Evolutionary conservation across 1,140 invertebrate genomes (phyloP), one percentile per base, ranked within the genome.

Genomic region (Macrostomum lignano): DNA sequence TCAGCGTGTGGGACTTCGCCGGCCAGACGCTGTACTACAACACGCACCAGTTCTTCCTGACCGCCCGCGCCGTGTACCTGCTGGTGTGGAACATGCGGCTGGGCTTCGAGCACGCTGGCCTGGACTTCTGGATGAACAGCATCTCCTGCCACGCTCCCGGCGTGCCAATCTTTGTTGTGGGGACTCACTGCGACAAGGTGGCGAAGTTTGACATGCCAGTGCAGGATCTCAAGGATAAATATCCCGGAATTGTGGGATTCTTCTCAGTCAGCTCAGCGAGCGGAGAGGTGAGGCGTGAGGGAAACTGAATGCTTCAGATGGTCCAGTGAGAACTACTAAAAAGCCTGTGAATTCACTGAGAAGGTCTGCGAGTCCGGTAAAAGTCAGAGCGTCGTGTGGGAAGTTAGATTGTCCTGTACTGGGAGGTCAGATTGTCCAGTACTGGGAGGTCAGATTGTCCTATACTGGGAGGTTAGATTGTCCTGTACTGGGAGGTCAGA

Each of bases 11-110:
- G 40, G 43, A 44, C 24, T 44, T 44, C 32, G 43, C 43, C 10
- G 43, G 43, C 3, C 43, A 44, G 31, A 37, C 35, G 3, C 39
- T 44, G n/a, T 44, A 44, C 36, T 44, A 44, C 25, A 43, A 44
- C 36, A 44, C 43, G 14, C 43, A 44, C 36, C 43, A 44, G 39
- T 39, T 42, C n/a, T 21, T 30, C 23, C 13, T 14, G 2, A 40
- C 37, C 7, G 44, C 49, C 33, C 39, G 52, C 29, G 49, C 53
- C 20, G 46, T 57, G 11, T 57, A 57, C 32, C 20, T 57, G 15
- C 37, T 57, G 11, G 28, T 51, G 19, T 57, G 53, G 53, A 57
- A 57, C 45, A 48, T 53, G 1, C 36, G 53, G 19, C 46, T 52
- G 6, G 53, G 53, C 17, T 41, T 46, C 37, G 49, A 57, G 32